Evolutionary conservation across 2,888 invertebrate genomes (phyloP).

Genomic region (Caenorhabditis japonica): DNA sequence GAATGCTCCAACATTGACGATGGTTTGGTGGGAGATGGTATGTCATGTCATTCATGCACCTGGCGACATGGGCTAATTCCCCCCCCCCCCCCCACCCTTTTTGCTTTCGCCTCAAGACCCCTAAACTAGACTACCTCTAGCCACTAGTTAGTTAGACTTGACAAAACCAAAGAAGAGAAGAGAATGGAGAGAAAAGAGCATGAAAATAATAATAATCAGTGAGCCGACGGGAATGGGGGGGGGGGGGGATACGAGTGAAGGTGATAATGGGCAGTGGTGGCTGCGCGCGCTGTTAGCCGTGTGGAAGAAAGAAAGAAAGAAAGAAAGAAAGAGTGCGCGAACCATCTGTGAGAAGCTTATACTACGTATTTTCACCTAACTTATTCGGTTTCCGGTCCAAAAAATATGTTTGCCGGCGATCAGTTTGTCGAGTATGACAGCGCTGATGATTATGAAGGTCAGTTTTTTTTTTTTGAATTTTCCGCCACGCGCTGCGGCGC

Average conservation of each 20-base stretch:
- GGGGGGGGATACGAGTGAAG: not conserved
- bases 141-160: too few relatives aligned
- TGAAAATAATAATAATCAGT: not conserved
- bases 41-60: not conserved
- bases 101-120: too few relatives aligned
- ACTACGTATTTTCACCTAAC: not conserved
- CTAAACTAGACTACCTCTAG: too few relatives aligned
- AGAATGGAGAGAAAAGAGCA: not conserved
- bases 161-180: too few relatives aligned
- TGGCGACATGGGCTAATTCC: conserved; percentile 14
- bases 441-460: conserved; percentile 24
- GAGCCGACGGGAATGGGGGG: not conserved
- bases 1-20: conserved; percentile 9
- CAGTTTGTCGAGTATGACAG: too few relatives aligned
- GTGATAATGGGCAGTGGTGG: not conserved
- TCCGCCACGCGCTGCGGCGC: too few relatives aligned
- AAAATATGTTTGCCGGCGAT: too few relatives aligned
- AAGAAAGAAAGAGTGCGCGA: conserved; percentile 10
- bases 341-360: not conserved
- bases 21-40: conserved; percentile 6
- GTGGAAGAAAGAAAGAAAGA: too few relatives aligned
- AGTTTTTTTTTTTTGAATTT: too few relatives aligned
- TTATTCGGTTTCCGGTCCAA: too few relatives aligned
- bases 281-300: too few relatives aligned
- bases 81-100: not conserved